These are phyloP conservation scores for Poecilia wingei DNA, from an alignment of 2,797 vertebrate genomes.

Conservation along the genomic window DNA sequence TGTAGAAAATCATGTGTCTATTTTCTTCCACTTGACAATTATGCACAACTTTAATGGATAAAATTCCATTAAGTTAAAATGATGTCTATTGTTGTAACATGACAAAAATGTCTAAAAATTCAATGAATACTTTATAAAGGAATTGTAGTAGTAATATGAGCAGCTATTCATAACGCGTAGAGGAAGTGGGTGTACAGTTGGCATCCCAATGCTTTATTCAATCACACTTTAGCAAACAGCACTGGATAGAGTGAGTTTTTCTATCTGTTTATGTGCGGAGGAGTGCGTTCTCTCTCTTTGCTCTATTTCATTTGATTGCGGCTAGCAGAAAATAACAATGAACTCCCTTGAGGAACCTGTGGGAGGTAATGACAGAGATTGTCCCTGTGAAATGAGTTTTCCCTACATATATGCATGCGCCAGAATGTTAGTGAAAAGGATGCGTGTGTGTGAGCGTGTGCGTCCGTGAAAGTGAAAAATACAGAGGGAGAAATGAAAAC, in stretches of 20 bases:
- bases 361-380: slow-evolving; percentile 72
- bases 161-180: slow-evolving; percentile 35
- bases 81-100: background rate
- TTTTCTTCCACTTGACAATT: background rate
- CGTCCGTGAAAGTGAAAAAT: slow-evolving; percentile 21
- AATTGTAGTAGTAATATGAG: slow-evolving; percentile 12
- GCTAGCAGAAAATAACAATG: slow-evolving; percentile 69
- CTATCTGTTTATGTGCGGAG: slow-evolving; percentile 23
- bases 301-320: slow-evolving; percentile 70
- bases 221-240: slow-evolving; percentile 40
- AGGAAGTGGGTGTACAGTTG: slow-evolving; percentile 46
- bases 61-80: background rate
- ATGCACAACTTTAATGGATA: background rate
- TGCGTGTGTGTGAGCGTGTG: slow-evolving; percentile 4
- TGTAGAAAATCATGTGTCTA: background rate
- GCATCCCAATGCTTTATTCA: slow-evolving; percentile 54
- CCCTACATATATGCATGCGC: background rate
- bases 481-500: slow-evolving; percentile 19
- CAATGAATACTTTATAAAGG: background rate
- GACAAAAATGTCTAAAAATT: background rate
- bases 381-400: slow-evolving; percentile 60
- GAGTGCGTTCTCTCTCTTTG: slow-evolving; percentile 29
- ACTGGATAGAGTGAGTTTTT: slow-evolving; percentile 29
- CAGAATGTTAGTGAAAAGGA: slow-evolving; percentile 6
- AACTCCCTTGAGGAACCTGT: slow-evolving; percentile 64